Evolutionary conservation across 2,888 invertebrate species (phyloP), one percentile per base, ranked within the genome.

Genomic region (Ariolimax columbianus): DNA sequence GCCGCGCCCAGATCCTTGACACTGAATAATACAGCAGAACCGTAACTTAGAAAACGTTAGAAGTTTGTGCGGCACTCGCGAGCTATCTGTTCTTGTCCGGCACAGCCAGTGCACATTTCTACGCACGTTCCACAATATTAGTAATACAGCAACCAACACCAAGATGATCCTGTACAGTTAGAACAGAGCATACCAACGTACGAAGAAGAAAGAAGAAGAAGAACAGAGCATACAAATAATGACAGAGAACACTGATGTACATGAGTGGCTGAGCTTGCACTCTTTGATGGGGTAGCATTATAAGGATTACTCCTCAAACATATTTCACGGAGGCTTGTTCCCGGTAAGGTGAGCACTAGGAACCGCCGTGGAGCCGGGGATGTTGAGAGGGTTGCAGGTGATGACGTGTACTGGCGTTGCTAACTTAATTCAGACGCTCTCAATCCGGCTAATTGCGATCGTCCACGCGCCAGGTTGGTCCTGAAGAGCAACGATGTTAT

Each of bases 211-310:
- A n/a, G n/a, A n/a, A n/a, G n/a, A n/a, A n/a, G 11, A 70, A 36
- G 38, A 23, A 1, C 38, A 23, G 11, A n/a, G 72, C 38, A 19
- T 11, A 23, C 40, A 40, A 72, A 72, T 70, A 36, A 70, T 70
- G 9, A 70, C 19, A 38, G 26, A 4, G 40, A 72, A 72, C 3
- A 11, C 7, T 19, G 4, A 51, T n/a, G 33, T 47, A 51, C 51
- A 51, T 75, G 14, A 51, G 47, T 30, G 75, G 3, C 1, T 47
- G 2, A 47, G 38, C 51, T 51, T n/a, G n/a, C 30, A 43, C 51
- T 26, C 75, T 75, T 75, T 75, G 75, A 75, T 33, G 7, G 17
- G 75, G 33, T n/a, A n/a, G n/a, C n/a, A n/a, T n/a, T n/a, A n/a
- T n/a, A n/a, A n/a, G n/a, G n/a, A n/a, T n/a, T n/a, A n/a, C n/a